These are phyloP conservation scores for Propithecus perrieri DNA, from an alignment of 2,797 vertebrate species.

Conservation along the genomic window DNA sequence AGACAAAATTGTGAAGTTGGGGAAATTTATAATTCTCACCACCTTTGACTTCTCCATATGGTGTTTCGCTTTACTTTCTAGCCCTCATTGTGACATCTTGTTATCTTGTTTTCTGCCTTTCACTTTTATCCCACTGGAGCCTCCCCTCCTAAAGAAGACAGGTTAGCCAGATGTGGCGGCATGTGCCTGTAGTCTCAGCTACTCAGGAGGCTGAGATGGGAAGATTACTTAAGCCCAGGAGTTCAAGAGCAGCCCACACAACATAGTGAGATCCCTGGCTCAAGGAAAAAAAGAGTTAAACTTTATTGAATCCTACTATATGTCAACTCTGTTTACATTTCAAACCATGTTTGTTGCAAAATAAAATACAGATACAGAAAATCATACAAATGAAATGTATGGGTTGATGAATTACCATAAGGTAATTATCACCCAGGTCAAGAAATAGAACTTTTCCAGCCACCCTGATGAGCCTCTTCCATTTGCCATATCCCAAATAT, in stretches of 20 bases:
- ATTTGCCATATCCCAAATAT: neutral
- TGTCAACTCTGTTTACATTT: conserved; percentile 5
- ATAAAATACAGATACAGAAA: conserved; percentile 19
- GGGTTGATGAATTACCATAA: neutral
- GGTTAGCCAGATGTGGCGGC: too few relatives aligned
- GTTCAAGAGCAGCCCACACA: neutral
- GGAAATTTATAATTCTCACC: neutral
- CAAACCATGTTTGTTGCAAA: neutral
- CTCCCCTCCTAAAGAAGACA: neutral
- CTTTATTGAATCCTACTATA: neutral
- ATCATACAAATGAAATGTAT: neutral
- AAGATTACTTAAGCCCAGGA: neutral
- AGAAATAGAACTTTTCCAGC: neutral
- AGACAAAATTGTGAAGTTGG: neutral
- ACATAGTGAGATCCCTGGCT: neutral
- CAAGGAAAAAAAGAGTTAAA: neutral
- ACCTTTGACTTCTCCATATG: neutral
- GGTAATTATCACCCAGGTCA: neutral
- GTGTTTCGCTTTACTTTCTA: neutral
- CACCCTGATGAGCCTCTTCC: neutral
- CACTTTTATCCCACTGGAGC: neutral
- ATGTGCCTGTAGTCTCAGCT: neutral
- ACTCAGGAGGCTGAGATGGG: neutral
- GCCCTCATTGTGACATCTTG: neutral
- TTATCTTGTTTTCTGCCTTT: conserved; percentile 1